These are phyloP conservation scores for Panulirus ornatus DNA, from an alignment of 1,140 invertebrate species.

Conservation along the genomic window DNA sequence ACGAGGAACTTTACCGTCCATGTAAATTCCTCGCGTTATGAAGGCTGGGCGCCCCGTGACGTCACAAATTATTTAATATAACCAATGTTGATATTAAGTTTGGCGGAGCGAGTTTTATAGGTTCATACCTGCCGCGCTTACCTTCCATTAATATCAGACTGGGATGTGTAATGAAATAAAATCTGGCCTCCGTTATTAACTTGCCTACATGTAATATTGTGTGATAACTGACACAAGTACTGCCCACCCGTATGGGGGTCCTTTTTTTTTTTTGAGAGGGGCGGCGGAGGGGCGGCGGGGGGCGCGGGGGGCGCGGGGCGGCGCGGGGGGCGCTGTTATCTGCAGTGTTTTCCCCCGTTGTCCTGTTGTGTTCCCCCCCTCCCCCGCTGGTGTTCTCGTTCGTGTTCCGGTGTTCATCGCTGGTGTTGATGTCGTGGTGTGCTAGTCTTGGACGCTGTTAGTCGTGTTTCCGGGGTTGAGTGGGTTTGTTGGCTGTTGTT, in stretches of 20 bases:
- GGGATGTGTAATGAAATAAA: conserved; percentile 26
- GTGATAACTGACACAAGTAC: background rate
- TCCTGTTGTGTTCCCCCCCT: too few relatives aligned
- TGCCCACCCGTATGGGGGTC: too few relatives aligned
- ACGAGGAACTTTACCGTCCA: background rate
- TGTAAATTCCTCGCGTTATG: background rate
- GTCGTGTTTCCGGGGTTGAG: too few relatives aligned
- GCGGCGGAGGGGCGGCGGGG: too few relatives aligned
- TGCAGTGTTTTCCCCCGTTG: background rate
- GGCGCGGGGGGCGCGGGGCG: background rate
- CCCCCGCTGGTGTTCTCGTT: too few relatives aligned
- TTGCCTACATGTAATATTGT: conserved; percentile 22
- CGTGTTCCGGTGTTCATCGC: too few relatives aligned
- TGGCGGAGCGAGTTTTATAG: conserved; percentile 23
- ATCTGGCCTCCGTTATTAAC: conserved; percentile 21
- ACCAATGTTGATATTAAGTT: conserved; percentile 54
- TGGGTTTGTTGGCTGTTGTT: too few relatives aligned
- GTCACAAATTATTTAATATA: conserved; percentile 53
- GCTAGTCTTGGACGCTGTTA: too few relatives aligned
- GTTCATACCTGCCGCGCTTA: conserved; percentile 28
- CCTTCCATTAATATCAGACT: conserved; percentile 15
- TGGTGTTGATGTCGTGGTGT: too few relatives aligned
- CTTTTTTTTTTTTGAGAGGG: too few relatives aligned
- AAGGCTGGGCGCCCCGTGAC: conserved; percentile 12
- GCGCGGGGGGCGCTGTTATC: background rate